Conservation (phyloP, 2,797 vertebrate genomes). For the Harpagifer antarcticus region DNA sequence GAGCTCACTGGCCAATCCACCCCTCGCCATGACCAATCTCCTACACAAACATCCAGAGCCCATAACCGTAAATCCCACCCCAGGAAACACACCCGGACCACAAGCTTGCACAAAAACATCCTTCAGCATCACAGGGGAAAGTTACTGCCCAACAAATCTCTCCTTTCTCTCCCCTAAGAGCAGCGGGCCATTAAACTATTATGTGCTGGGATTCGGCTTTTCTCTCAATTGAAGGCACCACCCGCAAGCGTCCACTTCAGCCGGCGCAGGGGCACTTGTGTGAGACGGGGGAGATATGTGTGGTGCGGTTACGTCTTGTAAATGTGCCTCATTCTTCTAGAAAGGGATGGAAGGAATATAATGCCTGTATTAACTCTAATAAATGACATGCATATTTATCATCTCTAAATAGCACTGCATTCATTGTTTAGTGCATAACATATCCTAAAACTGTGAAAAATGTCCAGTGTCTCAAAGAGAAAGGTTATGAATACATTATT, state of each 20-base stretch:
- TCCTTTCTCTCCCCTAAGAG: conserved; percentile 72
- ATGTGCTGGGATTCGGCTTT: conserved; percentile 63
- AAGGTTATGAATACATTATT: too few species aligned
- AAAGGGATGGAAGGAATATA: neutral
- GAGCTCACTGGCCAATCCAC: conserved; percentile 60
- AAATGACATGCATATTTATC: neutral
- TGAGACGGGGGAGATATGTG: conserved; percentile 33
- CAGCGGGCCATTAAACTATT: conserved; percentile 78
- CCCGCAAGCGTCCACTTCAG: conserved; percentile 74
- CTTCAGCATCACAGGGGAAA: conserved; percentile 78
- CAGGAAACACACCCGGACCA: conserved; percentile 77
- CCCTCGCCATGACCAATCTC: conserved; percentile 77
- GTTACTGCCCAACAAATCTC: conserved; percentile 82
- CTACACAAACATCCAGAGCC: conserved; percentile 75
- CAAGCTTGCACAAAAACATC: conserved; percentile 81
- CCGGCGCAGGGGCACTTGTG: conserved; percentile 58
- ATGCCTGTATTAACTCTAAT: conserved; percentile 11
- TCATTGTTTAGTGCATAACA: too few species aligned
- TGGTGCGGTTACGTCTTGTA: conserved; percentile 17
- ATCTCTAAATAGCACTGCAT: too few species aligned
- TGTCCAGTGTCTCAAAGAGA: too few species aligned
- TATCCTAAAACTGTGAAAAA: too few species aligned
- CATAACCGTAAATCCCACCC: conserved; percentile 84
- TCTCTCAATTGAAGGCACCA: conserved; percentile 67
- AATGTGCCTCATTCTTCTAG: neutral